phyloP scores from a whole-genome alignment of 2,797 vertebrate genomes.

The Valencia hispanica region DNA sequence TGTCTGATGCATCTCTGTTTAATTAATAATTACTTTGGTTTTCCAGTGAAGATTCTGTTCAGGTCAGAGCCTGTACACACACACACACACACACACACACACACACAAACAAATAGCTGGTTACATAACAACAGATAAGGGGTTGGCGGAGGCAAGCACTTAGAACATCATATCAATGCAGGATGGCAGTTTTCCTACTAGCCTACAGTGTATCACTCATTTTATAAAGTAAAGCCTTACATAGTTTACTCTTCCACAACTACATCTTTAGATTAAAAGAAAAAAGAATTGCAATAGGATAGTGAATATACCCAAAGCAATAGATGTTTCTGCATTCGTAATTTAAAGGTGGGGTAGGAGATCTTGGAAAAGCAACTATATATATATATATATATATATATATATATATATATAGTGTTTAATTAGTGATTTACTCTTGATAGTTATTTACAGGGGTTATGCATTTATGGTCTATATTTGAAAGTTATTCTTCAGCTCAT shows the following conservation, averaged over 20 bases:
- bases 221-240: neutral
- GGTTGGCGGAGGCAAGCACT: slow-evolving; percentile 13
- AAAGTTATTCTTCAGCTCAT: too few relatives aligned
- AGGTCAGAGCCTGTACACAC: neutral
- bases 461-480: too few relatives aligned
- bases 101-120: slow-evolving; percentile 11
- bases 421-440: too few relatives aligned
- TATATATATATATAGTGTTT: too few relatives aligned
- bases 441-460: too few relatives aligned
- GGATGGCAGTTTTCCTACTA: slow-evolving; percentile 13
- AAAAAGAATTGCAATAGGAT: neutral
- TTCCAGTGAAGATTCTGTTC: slow-evolving; percentile 23
- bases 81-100: slow-evolving; percentile 14
- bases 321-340: too few relatives aligned
- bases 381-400: too few relatives aligned
- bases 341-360: too few relatives aligned
- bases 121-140: slow-evolving; percentile 45
- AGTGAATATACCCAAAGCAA: too few relatives aligned
- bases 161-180: slow-evolving; percentile 20
- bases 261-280: neutral
- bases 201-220: neutral
- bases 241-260: too few relatives aligned
- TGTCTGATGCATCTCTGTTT: slow-evolving; percentile 13
- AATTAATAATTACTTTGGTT: slow-evolving; percentile 31
- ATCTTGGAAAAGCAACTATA: too few relatives aligned